phyloP scores from a whole-genome alignment of 2,797 vertebrate species.

The Merluccius polli region DNA sequence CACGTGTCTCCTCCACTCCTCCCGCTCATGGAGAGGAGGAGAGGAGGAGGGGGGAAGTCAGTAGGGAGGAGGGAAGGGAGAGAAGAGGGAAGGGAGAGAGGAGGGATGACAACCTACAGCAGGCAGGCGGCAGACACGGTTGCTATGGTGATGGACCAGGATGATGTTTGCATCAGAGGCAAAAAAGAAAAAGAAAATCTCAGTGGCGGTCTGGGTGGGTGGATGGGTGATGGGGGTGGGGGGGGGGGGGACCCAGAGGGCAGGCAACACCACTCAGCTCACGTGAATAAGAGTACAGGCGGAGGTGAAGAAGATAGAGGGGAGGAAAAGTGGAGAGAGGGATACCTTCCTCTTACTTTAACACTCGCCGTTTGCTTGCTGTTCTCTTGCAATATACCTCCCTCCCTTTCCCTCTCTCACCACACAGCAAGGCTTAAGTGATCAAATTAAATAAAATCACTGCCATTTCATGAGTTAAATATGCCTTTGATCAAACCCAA shows the following conservation, averaged over 20 bases:
- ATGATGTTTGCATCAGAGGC: constrained; percentile 76
- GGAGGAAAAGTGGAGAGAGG: not conserved
- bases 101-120: constrained; percentile 69
- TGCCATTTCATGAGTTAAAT: too few relatives aligned
- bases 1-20: constrained; percentile 50
- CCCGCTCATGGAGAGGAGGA: constrained; percentile 15
- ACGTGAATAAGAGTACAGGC: too few relatives aligned
- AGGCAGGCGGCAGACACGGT: constrained; percentile 70
- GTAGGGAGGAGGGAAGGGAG: not conserved
- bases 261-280: not conserved
- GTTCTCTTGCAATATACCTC: too few relatives aligned
- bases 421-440: too few relatives aligned
- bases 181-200: constrained; percentile 39
- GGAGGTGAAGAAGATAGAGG: not conserved
- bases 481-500: too few relatives aligned
- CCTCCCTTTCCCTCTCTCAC: too few relatives aligned
- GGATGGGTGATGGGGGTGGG: too few relatives aligned
- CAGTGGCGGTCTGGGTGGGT: too few relatives aligned
- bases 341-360: not conserved
- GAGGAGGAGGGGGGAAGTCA: constrained; percentile 42
- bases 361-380: too few relatives aligned
- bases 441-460: too few relatives aligned
- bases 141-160: constrained; percentile 75
- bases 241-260: constrained; percentile 38
- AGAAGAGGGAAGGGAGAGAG: constrained; percentile 40